Evolutionary conservation across 1,140 invertebrate species (phyloP).

Genomic region (Rhynchophorus ferrugineus): DNA sequence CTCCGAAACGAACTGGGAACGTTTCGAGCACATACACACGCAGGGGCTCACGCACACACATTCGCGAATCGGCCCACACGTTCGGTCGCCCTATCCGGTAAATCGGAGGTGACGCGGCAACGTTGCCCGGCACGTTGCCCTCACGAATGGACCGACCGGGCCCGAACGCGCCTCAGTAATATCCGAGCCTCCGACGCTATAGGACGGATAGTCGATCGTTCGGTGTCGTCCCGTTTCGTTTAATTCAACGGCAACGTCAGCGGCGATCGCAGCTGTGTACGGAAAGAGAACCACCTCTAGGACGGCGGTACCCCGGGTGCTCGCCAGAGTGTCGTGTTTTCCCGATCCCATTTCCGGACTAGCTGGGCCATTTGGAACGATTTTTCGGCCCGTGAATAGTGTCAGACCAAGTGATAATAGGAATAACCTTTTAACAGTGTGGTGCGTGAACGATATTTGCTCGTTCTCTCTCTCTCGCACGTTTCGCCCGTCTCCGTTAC

Average conservation of each 20-base stretch:
- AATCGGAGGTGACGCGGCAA: conserved; percentile 1
- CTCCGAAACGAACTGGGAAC: too few relatives aligned
- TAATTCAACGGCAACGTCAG: background rate
- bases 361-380: too few relatives aligned
- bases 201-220: too few relatives aligned
- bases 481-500: too few relatives aligned
- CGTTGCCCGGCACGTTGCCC: conserved; percentile 16
- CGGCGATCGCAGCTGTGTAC: background rate
- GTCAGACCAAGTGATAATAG: conserved; percentile 2
- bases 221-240: background rate
- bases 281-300: too few relatives aligned
- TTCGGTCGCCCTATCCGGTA: background rate
- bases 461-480: too few relatives aligned
- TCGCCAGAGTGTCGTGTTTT: too few relatives aligned
- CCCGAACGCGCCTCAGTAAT: conserved; percentile 15
- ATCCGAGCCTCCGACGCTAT: conserved; percentile 13
- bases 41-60: background rate
- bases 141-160: conserved; percentile 17
- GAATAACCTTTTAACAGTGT: conserved; percentile 4
- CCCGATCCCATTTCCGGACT: too few relatives aligned
- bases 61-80: background rate
- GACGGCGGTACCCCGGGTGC: too few relatives aligned
- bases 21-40: too few relatives aligned
- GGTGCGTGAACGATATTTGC: conserved; percentile 9
- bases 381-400: background rate